These are phyloP conservation scores for Linyphia triangularis DNA, from an alignment of 2,888 invertebrate species.

Conservation along the genomic window DNA sequence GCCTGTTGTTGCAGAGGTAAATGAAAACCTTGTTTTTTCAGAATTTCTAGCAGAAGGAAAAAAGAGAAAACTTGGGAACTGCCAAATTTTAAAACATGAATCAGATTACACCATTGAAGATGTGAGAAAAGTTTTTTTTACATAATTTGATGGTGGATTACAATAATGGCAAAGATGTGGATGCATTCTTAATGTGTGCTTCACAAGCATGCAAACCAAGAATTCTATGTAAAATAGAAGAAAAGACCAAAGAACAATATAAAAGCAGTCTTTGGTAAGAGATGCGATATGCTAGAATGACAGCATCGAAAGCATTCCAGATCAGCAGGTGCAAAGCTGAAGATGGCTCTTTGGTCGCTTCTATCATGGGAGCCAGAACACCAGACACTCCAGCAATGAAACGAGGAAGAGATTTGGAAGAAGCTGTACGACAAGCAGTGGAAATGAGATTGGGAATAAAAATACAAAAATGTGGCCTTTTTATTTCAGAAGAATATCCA, in stretches of 20 bases:
- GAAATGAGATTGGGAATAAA: not conserved
- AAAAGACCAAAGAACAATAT: not conserved
- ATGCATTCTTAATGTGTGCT: too few relatives aligned
- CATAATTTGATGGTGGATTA: not conserved
- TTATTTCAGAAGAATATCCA: not conserved
- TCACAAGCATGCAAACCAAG: not conserved
- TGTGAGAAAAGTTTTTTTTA: not conserved
- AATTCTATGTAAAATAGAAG: too few relatives aligned
- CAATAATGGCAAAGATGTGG: too few relatives aligned
- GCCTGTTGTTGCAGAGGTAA: not conserved
- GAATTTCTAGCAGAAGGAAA: too few relatives aligned
- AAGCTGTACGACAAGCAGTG: not conserved
- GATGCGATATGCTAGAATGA: not conserved
- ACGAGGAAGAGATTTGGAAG: not conserved
- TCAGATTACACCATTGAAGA: not conserved
- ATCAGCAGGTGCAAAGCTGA: not conserved
- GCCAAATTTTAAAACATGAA: not conserved
- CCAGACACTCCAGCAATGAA: not conserved
- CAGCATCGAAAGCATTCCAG: slow-evolving; percentile 2
- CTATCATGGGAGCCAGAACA: not conserved
- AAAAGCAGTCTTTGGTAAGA: not conserved
- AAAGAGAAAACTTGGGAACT: not conserved
- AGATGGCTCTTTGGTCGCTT: not conserved
- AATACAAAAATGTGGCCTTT: not conserved
- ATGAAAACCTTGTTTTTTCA: not conserved